phyloP scores from a whole-genome alignment of 37 sponge, comb jelly and placozoan species.

The Oscarella lobularis region DNA sequence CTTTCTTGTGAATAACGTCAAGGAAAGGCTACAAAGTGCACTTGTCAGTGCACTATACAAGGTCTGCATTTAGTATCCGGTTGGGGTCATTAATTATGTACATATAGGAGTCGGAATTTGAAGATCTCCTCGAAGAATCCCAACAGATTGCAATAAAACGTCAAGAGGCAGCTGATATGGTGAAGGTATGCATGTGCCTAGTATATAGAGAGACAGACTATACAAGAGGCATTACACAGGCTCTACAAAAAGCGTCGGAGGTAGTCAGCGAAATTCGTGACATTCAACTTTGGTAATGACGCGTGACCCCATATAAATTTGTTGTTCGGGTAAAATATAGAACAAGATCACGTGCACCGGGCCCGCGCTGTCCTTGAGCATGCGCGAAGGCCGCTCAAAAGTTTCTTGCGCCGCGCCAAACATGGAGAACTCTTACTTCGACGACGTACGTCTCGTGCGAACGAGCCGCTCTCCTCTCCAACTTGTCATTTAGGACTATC shows the following conservation, averaged over 20 bases:
- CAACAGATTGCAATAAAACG: slow-evolving; percentile 35
- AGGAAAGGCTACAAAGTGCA: slow-evolving; percentile 67
- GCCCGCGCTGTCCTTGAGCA: too few relatives aligned
- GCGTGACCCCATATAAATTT: slow-evolving; percentile 16
- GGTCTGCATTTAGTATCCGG: slow-evolving; percentile 3
- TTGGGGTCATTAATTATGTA: neutral
- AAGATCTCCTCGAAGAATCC: slow-evolving; percentile 67
- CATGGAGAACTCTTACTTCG: too few relatives aligned
- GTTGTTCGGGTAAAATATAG: too few relatives aligned
- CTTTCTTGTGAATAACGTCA: slow-evolving; percentile 84
- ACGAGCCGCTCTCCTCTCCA: too few relatives aligned
- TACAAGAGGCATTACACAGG: too few relatives aligned
- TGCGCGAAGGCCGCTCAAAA: too few relatives aligned
- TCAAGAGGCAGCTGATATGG: slow-evolving; percentile 64
- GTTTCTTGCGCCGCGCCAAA: too few relatives aligned
- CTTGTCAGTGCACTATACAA: slow-evolving; percentile 83
- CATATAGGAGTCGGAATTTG: slow-evolving; percentile 36
- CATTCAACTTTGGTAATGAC: slow-evolving; percentile 41
- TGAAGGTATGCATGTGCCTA: too few relatives aligned
- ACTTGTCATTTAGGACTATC: too few relatives aligned
- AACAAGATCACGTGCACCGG: too few relatives aligned
- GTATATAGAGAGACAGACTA: too few relatives aligned
- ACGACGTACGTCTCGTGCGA: too few relatives aligned
- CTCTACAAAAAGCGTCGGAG: slow-evolving; percentile 52
- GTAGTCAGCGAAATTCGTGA: slow-evolving; percentile 70